Evolutionary conservation across 64 coral and sea anemone genomes (phyloP).

Genomic region (Stichodactyla mertensii): DNA sequence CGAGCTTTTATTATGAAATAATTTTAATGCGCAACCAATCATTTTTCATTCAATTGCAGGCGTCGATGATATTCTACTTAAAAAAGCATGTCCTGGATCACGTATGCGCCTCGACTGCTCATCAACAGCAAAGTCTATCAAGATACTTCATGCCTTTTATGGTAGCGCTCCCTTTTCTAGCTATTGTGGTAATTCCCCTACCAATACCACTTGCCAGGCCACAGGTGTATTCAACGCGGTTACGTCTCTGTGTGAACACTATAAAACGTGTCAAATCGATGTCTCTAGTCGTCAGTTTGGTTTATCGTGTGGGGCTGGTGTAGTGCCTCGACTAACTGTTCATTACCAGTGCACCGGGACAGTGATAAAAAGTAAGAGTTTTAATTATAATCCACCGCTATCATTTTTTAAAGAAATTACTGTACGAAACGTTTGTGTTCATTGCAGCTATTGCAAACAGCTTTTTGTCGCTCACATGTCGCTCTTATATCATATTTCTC

Average conservation of each 20-base stretch:
- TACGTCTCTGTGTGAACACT: conserved; percentile 59
- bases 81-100: conserved; percentile 31
- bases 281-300: conserved; percentile 42
- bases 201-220: conserved; percentile 36
- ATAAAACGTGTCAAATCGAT: conserved; percentile 42
- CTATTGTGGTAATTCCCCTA: conserved; percentile 10
- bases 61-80: conserved; percentile 34
- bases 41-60: background rate
- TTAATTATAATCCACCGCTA: background rate
- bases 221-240: conserved; percentile 28
- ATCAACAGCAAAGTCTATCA: conserved; percentile 40
- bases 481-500: background rate
- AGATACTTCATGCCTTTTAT: conserved; percentile 63
- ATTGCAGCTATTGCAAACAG: too few species aligned
- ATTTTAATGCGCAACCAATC: background rate
- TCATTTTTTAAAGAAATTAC: too few species aligned
- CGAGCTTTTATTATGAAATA: too few species aligned
- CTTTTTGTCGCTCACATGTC: too few species aligned
- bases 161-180: conserved; percentile 33
- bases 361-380: conserved; percentile 56
- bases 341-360: conserved; percentile 85
- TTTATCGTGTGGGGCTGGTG: conserved; percentile 19
- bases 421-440: too few species aligned
- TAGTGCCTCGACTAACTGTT: conserved; percentile 38
- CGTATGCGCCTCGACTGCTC: conserved; percentile 41